Evolutionary conservation across 2,888 invertebrate species (phyloP), one percentile per base, ranked within the genome.

Genomic region (Glyphotaelius pellucidus): DNA sequence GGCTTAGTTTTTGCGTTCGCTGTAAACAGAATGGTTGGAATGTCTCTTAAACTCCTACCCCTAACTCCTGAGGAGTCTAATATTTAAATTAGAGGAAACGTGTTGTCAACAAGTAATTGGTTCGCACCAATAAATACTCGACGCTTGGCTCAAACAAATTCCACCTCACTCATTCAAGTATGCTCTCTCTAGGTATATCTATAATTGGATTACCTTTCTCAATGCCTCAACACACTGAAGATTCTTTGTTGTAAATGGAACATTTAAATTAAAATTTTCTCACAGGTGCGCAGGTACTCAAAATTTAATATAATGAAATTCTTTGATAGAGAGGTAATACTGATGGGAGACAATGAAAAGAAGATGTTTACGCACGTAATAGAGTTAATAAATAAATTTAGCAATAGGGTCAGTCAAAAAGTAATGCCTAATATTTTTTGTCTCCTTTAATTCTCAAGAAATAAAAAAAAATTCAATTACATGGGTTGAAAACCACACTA

Each of bases 1-100:
- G 67, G 67, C 67, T 25, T 7, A 25, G n/a, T 67, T 67, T 67
- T 67, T 67, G 67, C 67, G 25, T 67, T 67, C 25, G 67, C 67
- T 67, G 67, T n/a, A n/a, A n/a, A 67, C 67, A 67, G 67, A 67
- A 67, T 67, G 67, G 67, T 67, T n/a, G 67, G 67, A 67, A 67
- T 67, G 25, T 67, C 25, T 67, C 67, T 19, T 67, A 19, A 67
- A 19, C 25, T 67, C 52, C 52, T 25, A 7, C 52, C 7, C 52
- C 25, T 67, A 52, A 52, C 52, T 67, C 67, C 67, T 25, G 67
- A 67, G 67, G 67, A 67, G 25, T 67, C 67, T 67, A 67, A 67
- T 67, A 67, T 67, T 25, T 25, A 67, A 67, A 67, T 67, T 67
- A 67, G 67, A 67, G 67, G n/a, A 67, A 67, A n/a, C 67, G 67